These are phyloP conservation scores for Carcina quercana DNA, from an alignment of 2,888 invertebrate species.

Conservation along the genomic window DNA sequence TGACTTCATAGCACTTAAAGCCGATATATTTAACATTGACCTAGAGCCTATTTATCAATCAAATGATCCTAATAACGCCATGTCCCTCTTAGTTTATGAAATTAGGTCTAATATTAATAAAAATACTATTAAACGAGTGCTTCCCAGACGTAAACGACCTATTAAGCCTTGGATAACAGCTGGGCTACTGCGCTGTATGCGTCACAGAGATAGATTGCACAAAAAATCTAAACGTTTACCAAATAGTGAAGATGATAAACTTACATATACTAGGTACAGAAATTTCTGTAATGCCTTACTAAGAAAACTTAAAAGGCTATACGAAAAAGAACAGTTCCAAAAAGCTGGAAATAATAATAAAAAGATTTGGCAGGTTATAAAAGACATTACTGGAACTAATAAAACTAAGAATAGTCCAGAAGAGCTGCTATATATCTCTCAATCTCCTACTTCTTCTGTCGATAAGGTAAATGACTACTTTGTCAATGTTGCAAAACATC, in stretches of 20 bases:
- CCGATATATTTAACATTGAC: not conserved
- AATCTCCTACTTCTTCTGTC: not conserved
- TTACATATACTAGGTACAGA: constrained; percentile 1
- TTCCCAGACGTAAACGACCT: not conserved
- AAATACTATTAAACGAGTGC: not conserved
- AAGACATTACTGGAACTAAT: not conserved
- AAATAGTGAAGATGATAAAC: not conserved
- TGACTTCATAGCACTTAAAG: not conserved
- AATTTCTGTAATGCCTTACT: constrained; percentile 2
- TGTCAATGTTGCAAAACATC: not conserved
- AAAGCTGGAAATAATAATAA: constrained; percentile 1
- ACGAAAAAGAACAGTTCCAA: not conserved
- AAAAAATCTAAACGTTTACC: not conserved
- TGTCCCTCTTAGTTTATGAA: not conserved
- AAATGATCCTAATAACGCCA: not conserved
- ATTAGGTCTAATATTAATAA: not conserved
- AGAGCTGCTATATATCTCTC: not conserved
- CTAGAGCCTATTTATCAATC: not conserved
- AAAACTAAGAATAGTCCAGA: not conserved
- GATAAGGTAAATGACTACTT: not conserved
- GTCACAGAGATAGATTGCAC: not conserved
- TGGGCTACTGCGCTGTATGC: not conserved
- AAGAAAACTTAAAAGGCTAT: not conserved
- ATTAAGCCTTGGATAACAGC: constrained; percentile 3
- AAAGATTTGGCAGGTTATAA: constrained; percentile 1